Conservation (phyloP, 1,140 invertebrate genomes). For the Melitaea cinxia region DNA sequence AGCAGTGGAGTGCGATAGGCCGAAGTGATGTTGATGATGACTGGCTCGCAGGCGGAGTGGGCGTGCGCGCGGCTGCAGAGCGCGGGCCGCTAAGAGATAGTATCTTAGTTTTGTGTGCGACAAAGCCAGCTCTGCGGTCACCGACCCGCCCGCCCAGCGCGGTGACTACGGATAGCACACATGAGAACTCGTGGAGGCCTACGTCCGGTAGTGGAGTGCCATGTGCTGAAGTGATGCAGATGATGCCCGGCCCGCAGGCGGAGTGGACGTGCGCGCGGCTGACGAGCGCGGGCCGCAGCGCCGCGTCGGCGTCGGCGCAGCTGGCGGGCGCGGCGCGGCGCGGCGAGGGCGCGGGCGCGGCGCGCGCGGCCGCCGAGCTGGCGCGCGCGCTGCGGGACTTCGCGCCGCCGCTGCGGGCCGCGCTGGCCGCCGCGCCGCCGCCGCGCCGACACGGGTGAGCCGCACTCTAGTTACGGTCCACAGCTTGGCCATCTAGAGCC, state of each 20-base stretch:
- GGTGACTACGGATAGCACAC: too few relatives aligned
- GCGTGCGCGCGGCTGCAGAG: slow-evolving; percentile 87
- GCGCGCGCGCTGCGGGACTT: slow-evolving; percentile 85
- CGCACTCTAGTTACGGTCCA: too few relatives aligned
- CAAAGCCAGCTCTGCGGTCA: too few relatives aligned
- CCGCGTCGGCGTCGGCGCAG: slow-evolving; percentile 88
- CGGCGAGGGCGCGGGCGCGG: slow-evolving; percentile 84
- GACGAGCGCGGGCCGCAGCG: slow-evolving; percentile 84
- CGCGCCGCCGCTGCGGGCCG: slow-evolving; percentile 86
- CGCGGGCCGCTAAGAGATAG: slow-evolving; percentile 85
- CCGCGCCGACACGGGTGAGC: slow-evolving; percentile 80
- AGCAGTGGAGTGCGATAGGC: too few relatives aligned
- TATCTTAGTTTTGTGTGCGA: too few relatives aligned
- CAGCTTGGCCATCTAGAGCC: background rate
- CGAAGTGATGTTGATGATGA: too few relatives aligned
- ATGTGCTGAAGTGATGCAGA: too few relatives aligned
- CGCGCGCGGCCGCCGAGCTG: slow-evolving; percentile 81
- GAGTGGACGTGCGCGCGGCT: slow-evolving; percentile 90
- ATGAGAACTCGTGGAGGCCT: too few relatives aligned
- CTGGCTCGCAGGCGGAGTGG: slow-evolving; percentile 84
- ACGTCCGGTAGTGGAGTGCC: too few relatives aligned
- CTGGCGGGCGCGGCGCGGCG: slow-evolving; percentile 94
- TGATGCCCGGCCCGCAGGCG: slow-evolving; percentile 77
- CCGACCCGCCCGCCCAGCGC: too few relatives aligned
- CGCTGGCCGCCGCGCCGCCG: slow-evolving; percentile 86